Evolutionary conservation across 2,797 vertebrate species (phyloP), one percentile per base, ranked within the genome.

Genomic region (Valencia hispanica): DNA sequence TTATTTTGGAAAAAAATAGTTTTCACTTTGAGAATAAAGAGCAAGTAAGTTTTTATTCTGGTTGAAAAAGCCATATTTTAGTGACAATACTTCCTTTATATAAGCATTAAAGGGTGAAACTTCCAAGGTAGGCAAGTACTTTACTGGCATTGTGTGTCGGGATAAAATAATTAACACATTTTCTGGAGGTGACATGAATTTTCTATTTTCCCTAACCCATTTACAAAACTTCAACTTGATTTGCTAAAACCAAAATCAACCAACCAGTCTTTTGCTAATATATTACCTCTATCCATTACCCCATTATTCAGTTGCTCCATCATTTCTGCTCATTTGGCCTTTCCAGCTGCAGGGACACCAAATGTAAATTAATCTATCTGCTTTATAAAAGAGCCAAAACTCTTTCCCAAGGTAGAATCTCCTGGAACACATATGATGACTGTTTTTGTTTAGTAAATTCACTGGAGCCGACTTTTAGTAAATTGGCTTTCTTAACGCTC

Each of bases 401-500:
- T 25, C 4, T 70, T 51, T 36, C 32, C 47, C 15, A 8, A 39
- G n/a, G 48, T 11, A 50, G 53, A 51, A 50, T 39, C 18, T 51
- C 20, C 68, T 25, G 17, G 1, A 11, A 18, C 15, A 8, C 1
- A 48, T 32, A 5, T 34, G 17, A 61, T 17, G 9, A 70, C 45
- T 32, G 4, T 50, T 70, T 48, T 34, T 32, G 43, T 69, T 70
- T 70, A 10, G 18, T 30, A 70, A 50, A 70, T 25, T 20, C 11
- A 50, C 22, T 70, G 45, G 20, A 50, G 30, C 10, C 22, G 47
- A 70, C n/a, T 8, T 39, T 34, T 11, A 36, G 48, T 15, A 51
- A 71, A 51, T 51, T 36, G 17, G 20, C 39, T 53, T 71, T 53
- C 32, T 51, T 51, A 71, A 71, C 14, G 69, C 69, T 51, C 30